phyloP scores from a whole-genome alignment of 2,113 vertebrate species.

The Ibidorhyncha struthersii region DNA sequence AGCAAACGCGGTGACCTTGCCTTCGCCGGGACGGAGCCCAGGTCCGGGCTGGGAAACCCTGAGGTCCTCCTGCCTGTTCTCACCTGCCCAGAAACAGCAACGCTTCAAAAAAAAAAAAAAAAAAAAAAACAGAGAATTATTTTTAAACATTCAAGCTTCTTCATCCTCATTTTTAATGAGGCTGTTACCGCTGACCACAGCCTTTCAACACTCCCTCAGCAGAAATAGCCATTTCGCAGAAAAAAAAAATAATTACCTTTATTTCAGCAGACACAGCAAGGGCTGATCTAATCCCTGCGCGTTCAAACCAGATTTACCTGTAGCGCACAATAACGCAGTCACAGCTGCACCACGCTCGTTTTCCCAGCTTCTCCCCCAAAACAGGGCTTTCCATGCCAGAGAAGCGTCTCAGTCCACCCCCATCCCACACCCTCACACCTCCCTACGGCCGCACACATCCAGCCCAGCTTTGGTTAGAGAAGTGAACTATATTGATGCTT shows the following conservation, averaged over 20 bases:
- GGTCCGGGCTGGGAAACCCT: background rate
- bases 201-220: background rate
- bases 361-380: background rate
- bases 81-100: background rate
- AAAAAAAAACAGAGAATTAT: too few relatives aligned
- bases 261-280: background rate
- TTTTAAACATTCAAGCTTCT: background rate
- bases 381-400: background rate
- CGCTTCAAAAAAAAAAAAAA: background rate
- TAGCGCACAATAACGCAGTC: accelerated
- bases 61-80: background rate
- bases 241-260: background rate
- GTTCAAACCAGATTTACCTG: background rate
- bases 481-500: background rate
- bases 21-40: background rate
- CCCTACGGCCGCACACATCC: accelerated
- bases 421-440: accelerated
- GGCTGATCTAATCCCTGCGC: accelerated
- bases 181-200: background rate
- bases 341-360: accelerated
- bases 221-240: background rate
- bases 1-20: background rate
- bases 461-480: accelerated
- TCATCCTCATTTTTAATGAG: background rate
- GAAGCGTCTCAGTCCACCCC: background rate